phyloP scores from a whole-genome alignment of 1,140 invertebrate species.

The Choristoneura fumiferana region DNA sequence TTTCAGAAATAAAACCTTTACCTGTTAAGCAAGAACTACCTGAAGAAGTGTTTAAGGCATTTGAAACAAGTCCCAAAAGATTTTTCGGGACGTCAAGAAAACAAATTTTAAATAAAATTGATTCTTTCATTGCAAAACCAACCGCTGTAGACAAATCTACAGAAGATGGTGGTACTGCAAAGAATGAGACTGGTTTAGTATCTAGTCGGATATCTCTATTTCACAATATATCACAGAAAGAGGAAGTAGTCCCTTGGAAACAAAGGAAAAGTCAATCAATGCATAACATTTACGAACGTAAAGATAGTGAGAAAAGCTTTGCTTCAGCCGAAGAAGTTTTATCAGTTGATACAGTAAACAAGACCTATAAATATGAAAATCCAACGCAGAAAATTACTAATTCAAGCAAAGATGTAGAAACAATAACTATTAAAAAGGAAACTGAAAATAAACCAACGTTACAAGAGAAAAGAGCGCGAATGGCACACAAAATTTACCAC shows the following conservation, averaged over 20 bases:
- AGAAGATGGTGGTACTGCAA: constrained; percentile 30
- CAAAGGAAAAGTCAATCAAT: constrained; percentile 49
- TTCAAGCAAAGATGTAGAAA: not conserved
- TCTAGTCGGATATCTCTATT: constrained; percentile 72
- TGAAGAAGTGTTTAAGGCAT: constrained; percentile 71
- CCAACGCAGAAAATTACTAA: not conserved
- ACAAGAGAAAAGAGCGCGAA: constrained; percentile 35
- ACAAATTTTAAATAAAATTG: constrained; percentile 70
- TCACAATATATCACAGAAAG: constrained; percentile 59
- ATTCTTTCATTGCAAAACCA: constrained; percentile 62
- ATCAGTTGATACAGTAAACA: constrained; percentile 11
- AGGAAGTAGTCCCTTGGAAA: constrained; percentile 44
- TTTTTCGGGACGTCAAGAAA: constrained; percentile 70
- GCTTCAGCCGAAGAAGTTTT: constrained; percentile 19
- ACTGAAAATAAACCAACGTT: constrained; percentile 5
- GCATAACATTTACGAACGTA: constrained; percentile 48
- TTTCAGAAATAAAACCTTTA: not conserved
- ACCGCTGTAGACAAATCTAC: constrained; percentile 36
- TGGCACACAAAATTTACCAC: constrained; percentile 25
- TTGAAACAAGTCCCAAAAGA: constrained; percentile 72
- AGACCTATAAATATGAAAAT: not conserved
- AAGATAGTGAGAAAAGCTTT: constrained; percentile 31
- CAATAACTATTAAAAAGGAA: not conserved
- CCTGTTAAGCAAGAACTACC: constrained; percentile 61
- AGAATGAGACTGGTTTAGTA: constrained; percentile 61